Conservation (phyloP, 2,797 vertebrate species). For the Gymnodraco acuticeps region DNA sequence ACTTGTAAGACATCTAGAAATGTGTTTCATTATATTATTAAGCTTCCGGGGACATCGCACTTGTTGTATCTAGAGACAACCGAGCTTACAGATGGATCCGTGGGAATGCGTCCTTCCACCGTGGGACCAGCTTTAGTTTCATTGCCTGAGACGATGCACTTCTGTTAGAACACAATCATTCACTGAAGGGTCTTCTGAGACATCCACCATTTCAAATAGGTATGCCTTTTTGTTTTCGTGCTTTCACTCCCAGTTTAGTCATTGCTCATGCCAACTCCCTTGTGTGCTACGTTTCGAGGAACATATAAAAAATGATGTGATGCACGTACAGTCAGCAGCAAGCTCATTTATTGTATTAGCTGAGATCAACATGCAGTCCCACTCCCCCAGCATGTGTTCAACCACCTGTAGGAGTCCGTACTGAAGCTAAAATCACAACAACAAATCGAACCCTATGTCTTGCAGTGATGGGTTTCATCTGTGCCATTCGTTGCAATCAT, state of each 20-base stretch:
- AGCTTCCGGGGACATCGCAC: background rate
- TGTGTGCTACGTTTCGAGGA: background rate
- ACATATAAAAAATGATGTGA: background rate
- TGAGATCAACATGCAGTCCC: background rate
- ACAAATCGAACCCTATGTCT: too few relatives aligned
- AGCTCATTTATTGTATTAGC: background rate
- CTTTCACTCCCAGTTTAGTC: background rate
- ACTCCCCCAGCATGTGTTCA: background rate
- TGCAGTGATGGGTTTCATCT: too few relatives aligned
- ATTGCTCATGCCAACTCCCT: background rate
- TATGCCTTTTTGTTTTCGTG: background rate
- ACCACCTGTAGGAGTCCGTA: too few relatives aligned
- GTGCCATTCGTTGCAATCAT: too few relatives aligned
- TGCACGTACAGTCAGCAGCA: background rate
- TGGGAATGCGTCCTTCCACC: slow-evolving; percentile 6
- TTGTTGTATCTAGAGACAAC: slow-evolving; percentile 15
- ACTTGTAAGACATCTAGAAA: too few relatives aligned
- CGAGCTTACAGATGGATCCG: background rate
- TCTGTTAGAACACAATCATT: background rate
- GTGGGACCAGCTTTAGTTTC: background rate
- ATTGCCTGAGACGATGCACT: background rate
- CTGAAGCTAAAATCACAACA: too few relatives aligned
- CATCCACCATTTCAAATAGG: background rate
- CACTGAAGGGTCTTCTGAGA: slow-evolving; percentile 1
- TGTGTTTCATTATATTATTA: too few relatives aligned